These are phyloP conservation scores for Orius insidiosus DNA, from an alignment of 1,140 invertebrate species.

Conservation along the genomic window DNA sequence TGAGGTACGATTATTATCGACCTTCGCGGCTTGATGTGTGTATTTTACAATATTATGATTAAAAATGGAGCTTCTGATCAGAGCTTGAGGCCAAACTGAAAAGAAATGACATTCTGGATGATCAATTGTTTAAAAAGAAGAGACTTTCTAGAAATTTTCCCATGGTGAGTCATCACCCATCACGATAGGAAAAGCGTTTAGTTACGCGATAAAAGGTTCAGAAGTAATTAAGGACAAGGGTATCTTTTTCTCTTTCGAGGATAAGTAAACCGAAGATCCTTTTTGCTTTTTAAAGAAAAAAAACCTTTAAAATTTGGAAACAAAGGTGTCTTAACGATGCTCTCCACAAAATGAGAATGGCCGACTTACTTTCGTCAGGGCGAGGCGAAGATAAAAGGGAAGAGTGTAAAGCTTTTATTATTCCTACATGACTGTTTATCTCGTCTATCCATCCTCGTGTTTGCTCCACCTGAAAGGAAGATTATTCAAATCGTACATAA, in stretches of 20 bases:
- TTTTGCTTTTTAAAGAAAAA: background rate
- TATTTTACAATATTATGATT: background rate
- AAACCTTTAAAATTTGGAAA: no score
- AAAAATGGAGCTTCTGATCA: background rate
- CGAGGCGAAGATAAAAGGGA: conserved; percentile 19
- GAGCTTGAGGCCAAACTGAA: no score
- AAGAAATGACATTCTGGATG: no score
- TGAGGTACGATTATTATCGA: background rate
- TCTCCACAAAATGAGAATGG: no score
- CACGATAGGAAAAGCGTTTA: no score
- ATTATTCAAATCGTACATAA: background rate
- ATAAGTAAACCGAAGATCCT: conserved; percentile 10
- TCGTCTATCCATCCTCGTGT: conserved; percentile 18
- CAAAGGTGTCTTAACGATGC: no score
- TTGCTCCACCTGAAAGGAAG: conserved; percentile 19
- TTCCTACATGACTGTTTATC: conserved; percentile 18
- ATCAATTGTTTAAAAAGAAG: background rate
- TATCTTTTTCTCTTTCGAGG: background rate
- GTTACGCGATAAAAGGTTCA: no score
- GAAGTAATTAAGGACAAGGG: background rate
- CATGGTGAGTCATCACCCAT: conserved; percentile 3
- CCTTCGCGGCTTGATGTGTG: background rate
- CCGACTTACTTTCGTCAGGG: conserved; percentile 21
- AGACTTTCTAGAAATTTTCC: conserved; percentile 5
- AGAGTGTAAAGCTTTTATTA: conserved; percentile 19